Base-by-base conservation (phyloP, 2,113 vertebrate species). In the Passer montanus region DNA sequence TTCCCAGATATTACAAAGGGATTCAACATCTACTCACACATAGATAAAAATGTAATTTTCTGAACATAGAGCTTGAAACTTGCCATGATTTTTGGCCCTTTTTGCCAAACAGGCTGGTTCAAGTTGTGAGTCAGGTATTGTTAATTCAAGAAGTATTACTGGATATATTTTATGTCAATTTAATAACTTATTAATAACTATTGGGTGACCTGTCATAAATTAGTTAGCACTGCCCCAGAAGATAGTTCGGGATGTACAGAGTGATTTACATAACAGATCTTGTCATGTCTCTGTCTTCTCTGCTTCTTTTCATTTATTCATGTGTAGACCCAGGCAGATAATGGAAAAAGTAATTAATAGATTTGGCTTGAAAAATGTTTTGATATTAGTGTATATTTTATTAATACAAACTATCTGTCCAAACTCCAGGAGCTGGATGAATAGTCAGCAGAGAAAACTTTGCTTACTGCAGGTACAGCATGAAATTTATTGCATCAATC, bases 221-320 rank as follows among this genome's bases (percentile, higher is more conserved):
- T 59, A 95, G 44, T 85, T 68, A 97, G 33, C 30, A n/a, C 18
- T 90, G 47, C 24, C 30, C 59, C 47, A 72, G 37, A 83, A 92
- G 72, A 86, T 28, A 39, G 44, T 90, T 88, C 1, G 5, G 44
- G 60, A 81, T 46, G 60, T 84, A 70, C 49, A 43, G 60, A n/a
- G 22, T 78, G 75, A 96, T 90, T 94, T 85, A 77, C 64, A 47
- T 77, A 95, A 80, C 55, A 67, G 90, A 80, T 88, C 14, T 1
- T 90, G 83, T 90, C 79, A 77, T 41, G 50, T 74, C 81, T 95
- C 78, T 3, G 0, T 90, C 79, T 93, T 70, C 72, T 75, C 79
- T 88, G 75, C 56, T 92, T 89, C 90, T 96, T 88, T 95, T 95
- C 59, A 94, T 94, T 93, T 97, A 92, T 95, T 94, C 68, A 93